Conservation (phyloP, 1,140 invertebrate species). For the Diorhabda sublineata region DNA sequence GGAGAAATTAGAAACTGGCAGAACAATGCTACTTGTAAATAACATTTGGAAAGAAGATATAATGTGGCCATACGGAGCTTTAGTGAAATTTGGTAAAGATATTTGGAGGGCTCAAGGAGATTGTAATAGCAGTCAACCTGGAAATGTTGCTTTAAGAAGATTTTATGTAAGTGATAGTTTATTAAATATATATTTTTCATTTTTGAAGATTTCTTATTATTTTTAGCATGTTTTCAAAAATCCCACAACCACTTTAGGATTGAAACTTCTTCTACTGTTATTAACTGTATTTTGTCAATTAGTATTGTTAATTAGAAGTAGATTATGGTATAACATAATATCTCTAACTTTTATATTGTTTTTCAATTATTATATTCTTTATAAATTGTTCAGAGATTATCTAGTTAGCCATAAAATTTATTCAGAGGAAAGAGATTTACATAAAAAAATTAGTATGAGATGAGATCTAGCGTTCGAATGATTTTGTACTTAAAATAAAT, state of each 20-base stretch:
- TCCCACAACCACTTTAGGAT: conserved; percentile 74
- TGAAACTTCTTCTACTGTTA: conserved; percentile 67
- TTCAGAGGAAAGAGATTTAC: conserved; percentile 41
- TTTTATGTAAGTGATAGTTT: conserved; percentile 72
- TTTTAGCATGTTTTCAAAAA: conserved; percentile 81
- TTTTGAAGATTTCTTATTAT: conserved; percentile 30
- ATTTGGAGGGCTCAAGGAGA: conserved; percentile 77
- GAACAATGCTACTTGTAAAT: conserved; percentile 51
- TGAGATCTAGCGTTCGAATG: background rate
- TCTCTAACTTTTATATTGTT: conserved; percentile 80
- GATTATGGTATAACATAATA: conserved; percentile 88
- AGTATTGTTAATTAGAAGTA: conserved; percentile 67
- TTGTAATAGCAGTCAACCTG: conserved; percentile 70
- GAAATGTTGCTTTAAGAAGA: conserved; percentile 71
- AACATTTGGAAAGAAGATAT: conserved; percentile 68
- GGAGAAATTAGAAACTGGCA: conserved; percentile 60
- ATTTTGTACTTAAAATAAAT: background rate
- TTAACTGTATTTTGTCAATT: conserved; percentile 75
- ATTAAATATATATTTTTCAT: conserved; percentile 9
- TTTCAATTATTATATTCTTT: conserved; percentile 88
- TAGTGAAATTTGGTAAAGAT: conserved; percentile 75
- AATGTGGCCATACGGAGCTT: conserved; percentile 72
- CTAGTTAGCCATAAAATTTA: conserved; percentile 80
- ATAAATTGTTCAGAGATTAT: conserved; percentile 82
- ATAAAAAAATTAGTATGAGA: conserved; percentile 18